Percentiles rank a stretch among this genome's conserved stretches.
Evolutionary conservation across 2,113 vertebrate genomes (phyloP).

Genomic region (Nettapus auritus): DNA sequence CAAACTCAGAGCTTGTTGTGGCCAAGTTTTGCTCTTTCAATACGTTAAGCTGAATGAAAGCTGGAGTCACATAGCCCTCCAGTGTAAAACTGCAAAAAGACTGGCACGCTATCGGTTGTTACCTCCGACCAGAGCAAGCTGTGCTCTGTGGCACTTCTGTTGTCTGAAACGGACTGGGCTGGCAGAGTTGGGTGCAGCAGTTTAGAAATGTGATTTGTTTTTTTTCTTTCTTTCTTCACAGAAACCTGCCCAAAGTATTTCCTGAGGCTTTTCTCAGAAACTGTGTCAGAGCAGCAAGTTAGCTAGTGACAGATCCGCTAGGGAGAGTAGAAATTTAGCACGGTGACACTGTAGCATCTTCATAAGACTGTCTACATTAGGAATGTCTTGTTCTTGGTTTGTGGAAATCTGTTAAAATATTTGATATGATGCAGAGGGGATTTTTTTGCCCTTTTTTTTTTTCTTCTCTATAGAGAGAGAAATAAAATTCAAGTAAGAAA

Average conservation of each 20-base stretch:
- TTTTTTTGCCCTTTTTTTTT: no score
- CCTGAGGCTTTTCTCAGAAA: constrained; percentile 52
- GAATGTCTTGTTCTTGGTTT: constrained; percentile 19
- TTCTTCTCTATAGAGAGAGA: background rate
- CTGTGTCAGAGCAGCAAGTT: background rate
- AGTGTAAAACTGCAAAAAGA: background rate
- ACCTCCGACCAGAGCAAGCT: background rate
- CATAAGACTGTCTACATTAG: background rate
- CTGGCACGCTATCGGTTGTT: background rate
- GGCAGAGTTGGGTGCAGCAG: background rate
- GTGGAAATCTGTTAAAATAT: constrained; percentile 26
- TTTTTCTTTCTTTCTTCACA: background rate
- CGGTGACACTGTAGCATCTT: background rate
- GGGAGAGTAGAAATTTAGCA: background rate
- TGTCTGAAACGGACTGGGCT: background rate
- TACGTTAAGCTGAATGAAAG: background rate
- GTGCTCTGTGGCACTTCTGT: background rate
- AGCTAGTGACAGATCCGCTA: background rate
- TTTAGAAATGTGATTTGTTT: background rate
- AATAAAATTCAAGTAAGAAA: background rate
- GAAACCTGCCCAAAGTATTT: constrained; percentile 12
- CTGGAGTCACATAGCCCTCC: background rate
- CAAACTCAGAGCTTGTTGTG: background rate
- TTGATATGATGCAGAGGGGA: background rate
- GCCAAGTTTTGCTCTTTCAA: background rate